Evolutionary conservation across 2,113 vertebrate genomes (phyloP).

Genomic region (Diphyllodes magnificus): DNA sequence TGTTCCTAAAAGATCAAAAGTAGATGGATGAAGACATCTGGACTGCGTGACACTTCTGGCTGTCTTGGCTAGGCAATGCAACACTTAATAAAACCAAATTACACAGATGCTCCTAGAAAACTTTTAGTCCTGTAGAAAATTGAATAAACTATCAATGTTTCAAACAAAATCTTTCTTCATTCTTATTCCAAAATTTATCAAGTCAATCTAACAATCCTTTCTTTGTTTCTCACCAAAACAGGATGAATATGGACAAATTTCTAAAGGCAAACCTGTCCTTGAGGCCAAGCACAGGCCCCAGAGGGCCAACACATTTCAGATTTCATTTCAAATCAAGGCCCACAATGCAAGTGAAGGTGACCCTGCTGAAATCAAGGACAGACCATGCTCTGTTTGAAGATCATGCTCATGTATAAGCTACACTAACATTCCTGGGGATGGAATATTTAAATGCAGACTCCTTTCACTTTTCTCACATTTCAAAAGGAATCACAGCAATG

Average conservation of each 20-base stretch:
- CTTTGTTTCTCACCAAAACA: background rate
- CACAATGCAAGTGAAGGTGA: background rate
- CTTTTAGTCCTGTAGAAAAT: background rate
- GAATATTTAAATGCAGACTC: background rate
- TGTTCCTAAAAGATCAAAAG: background rate
- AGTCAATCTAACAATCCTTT: background rate
- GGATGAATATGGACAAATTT: background rate
- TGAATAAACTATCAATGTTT: background rate
- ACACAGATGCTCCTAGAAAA: background rate
- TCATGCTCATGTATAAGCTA: background rate
- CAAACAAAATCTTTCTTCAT: background rate
- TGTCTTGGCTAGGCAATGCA: background rate
- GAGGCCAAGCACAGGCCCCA: background rate
- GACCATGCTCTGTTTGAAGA: background rate
- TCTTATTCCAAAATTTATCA: background rate
- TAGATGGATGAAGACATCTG: conserved; percentile 9
- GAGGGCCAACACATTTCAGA: background rate
- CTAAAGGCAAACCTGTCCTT: background rate
- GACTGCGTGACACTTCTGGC: background rate
- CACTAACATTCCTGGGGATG: background rate
- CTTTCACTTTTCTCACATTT: background rate
- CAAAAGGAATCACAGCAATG: background rate
- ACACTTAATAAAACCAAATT: background rate
- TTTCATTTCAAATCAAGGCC: background rate
- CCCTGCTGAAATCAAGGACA: background rate